These are phyloP conservation scores for Cantharis nigra DNA, from an alignment of 2,888 invertebrate species.

Conservation along the genomic window DNA sequence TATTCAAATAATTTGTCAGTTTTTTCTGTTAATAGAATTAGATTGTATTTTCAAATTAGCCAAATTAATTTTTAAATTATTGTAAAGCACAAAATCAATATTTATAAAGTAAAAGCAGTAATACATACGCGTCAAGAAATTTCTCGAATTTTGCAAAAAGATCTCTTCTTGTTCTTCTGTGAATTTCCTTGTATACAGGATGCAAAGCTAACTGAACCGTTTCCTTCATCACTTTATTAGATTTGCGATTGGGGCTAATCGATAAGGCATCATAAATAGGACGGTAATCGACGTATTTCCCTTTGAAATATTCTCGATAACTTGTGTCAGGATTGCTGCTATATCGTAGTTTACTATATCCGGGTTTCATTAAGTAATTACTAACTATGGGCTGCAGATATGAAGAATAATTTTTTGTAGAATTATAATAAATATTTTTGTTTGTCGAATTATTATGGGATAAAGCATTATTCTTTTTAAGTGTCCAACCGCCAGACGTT, in stretches of 20 bases:
- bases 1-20: not conserved
- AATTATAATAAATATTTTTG: conserved; percentile 17
- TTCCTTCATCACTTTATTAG: conserved; percentile 22
- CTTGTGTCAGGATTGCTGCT: conserved; percentile 16
- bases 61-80: too few relatives aligned
- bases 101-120: too few relatives aligned
- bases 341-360: conserved; percentile 21
- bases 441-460: conserved; percentile 29
- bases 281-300: conserved; percentile 30
- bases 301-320: conserved; percentile 21
- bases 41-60: not conserved
- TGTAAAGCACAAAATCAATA: too few relatives aligned
- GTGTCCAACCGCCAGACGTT: conserved; percentile 37
- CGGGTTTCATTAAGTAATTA: conserved; percentile 13
- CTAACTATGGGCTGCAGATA: conserved; percentile 1
- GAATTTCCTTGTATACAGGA: conserved; percentile 55
- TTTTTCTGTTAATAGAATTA: not conserved
- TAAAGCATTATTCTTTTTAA: conserved; percentile 31
- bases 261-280: conserved; percentile 25
- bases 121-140: conserved; percentile 66
- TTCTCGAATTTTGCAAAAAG: conserved; percentile 66
- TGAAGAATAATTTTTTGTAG: not conserved
- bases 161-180: conserved; percentile 65
- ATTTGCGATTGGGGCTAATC: conserved; percentile 18
- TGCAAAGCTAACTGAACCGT: conserved; percentile 22